Evolutionary conservation across 2,797 vertebrate genomes (phyloP).

Genomic region (Argyrosomus regius): DNA sequence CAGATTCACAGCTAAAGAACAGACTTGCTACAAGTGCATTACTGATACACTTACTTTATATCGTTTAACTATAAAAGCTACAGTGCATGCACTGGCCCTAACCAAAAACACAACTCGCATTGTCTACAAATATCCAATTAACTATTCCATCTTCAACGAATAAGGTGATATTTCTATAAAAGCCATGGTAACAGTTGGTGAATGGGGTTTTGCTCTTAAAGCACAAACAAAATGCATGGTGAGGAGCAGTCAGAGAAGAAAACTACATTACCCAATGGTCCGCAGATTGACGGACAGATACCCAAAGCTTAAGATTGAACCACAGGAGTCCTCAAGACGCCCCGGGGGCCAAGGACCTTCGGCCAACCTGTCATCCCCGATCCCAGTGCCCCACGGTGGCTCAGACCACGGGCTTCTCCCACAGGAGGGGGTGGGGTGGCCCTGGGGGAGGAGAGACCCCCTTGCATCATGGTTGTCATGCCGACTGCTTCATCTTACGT

Average conservation of each 20-base stretch:
- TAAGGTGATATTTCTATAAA: slow-evolving; percentile 81
- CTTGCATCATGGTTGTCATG: slow-evolving; percentile 99
- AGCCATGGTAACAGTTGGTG: slow-evolving; percentile 79
- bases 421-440: slow-evolving; percentile 90
- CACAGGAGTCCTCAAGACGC: slow-evolving; percentile 99
- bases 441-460: slow-evolving; percentile 91
- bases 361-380: slow-evolving; percentile 99
- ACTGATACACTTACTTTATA: not conserved
- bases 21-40: not conserved
- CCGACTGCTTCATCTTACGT: slow-evolving; percentile 99
- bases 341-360: slow-evolving; percentile 96
- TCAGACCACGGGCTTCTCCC: slow-evolving; percentile 99
- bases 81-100: slow-evolving; percentile 48
- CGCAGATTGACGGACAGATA: slow-evolving; percentile 83
- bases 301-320: slow-evolving; percentile 94
- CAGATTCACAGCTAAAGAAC: not conserved
- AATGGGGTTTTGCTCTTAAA: slow-evolving; percentile 73
- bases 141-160: slow-evolving; percentile 13
- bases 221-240: slow-evolving; percentile 77
- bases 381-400: slow-evolving; percentile 97
- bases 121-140: not conserved
- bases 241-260: slow-evolving; percentile 78
- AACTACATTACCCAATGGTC: slow-evolving; percentile 88
- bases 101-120: not conserved
- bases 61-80: slow-evolving; percentile 1